These are phyloP conservation scores for Oreochromis mossambicus DNA, from an alignment of 2,797 vertebrate genomes.

Conservation along the genomic window DNA sequence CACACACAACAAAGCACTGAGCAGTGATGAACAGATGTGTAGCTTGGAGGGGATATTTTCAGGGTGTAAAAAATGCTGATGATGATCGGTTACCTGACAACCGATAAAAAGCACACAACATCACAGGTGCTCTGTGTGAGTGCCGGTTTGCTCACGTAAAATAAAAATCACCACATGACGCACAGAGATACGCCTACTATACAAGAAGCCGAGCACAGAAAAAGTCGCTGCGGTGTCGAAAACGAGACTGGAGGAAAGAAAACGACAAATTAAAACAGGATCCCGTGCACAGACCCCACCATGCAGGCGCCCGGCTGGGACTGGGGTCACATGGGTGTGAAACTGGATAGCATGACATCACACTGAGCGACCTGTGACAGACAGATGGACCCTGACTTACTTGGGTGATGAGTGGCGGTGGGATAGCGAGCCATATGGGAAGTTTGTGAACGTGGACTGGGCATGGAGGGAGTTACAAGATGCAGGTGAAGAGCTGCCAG, in stretches of 20 bases:
- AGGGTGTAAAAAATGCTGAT: not conserved
- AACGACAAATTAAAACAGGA: conserved; percentile 14
- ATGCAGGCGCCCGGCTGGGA: conserved; percentile 38
- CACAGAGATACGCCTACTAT: not conserved
- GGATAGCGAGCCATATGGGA: conserved; percentile 74
- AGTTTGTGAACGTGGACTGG: conserved; percentile 73
- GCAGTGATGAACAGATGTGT: conserved; percentile 14
- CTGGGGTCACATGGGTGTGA: not conserved
- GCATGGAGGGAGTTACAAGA: conserved; percentile 80
- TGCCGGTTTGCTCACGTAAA: not conserved
- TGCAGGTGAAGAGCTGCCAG: conserved; percentile 75
- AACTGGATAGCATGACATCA: conserved; percentile 39
- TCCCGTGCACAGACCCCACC: conserved; percentile 54
- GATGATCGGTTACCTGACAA: conserved; percentile 4
- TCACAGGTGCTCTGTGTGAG: conserved; percentile 2
- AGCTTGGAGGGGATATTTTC: not conserved
- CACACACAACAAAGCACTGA: conserved; percentile 29
- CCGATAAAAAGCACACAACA: conserved; percentile 1
- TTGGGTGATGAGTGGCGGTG: conserved; percentile 78
- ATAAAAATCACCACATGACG: not conserved
- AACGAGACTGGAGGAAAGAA: not conserved
- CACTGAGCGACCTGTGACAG: conserved; percentile 32
- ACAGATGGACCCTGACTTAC: conserved; percentile 69
- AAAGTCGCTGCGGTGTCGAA: conserved; percentile 22
- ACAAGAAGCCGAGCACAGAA: conserved; percentile 7